Base-by-base conservation (phyloP, 2,888 invertebrate species). In the Drosophila pseudotakahashii region DNA sequence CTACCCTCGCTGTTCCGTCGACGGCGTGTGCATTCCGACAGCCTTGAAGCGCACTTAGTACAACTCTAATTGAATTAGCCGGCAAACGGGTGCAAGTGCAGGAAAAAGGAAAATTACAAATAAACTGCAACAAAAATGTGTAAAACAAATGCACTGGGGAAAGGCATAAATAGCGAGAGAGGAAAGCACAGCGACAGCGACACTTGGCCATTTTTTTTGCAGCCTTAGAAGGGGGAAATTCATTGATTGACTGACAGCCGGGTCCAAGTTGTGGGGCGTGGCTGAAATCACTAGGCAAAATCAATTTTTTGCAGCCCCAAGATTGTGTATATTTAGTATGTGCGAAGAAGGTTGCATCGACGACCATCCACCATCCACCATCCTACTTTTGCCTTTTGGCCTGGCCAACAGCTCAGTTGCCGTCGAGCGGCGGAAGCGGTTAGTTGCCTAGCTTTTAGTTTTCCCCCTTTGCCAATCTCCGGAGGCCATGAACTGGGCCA, bases 401-500 rank as follows among this genome's bases (percentile, higher is more conserved):
- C 55, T 13, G 48, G 34, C 45, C 45, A 45, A 66, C 71, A 67
- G 50, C 58, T 82, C 88, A 89, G 81, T 88, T 88, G 78, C 74
- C 58, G 59, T 79, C 73, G 67, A 48, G 70, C 72, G 42, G 45
- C 78, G 60, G 61, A 63, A 55, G 75, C 72, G 81, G 64, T 57
- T 62, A 71, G 79, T 73, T 61, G 9, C 51, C 48, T 42, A 45
- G 37, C 13, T 30, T n/a, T 2, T 26, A 26, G 26, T 26, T 26
- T 4, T 26, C 6, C 1, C 2, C 2, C 6, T 23, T 5, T 2
- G 2, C 19, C 32, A 14, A 9, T 14, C 26, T 63, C 45, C 47
- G 11, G 5, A 59, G 73, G 81, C 78, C 81, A 91, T 91, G 91
- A 91, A 91, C 84, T 92, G 92, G 92, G 92, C 92, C 76, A 89